Conservation (phyloP, 64 coral and sea anemone species). For the Pocillopora damicornis region DNA sequence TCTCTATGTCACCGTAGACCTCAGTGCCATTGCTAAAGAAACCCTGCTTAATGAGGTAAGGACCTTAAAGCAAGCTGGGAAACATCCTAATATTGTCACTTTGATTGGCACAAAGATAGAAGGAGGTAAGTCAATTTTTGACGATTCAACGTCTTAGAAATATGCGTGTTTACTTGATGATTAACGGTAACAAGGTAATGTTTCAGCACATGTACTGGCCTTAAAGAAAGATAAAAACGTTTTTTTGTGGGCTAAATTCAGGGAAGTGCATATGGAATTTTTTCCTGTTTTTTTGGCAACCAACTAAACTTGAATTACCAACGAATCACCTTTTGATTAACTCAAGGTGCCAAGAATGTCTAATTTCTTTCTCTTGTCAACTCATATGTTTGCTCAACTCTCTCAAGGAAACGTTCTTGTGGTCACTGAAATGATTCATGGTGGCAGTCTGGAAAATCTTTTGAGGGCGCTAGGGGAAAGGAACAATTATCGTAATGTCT, state of each 20-base stretch:
- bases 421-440: slow-evolving; percentile 4
- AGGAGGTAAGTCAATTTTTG: background rate
- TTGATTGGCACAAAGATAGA: slow-evolving; percentile 53
- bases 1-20: background rate
- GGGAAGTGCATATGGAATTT: too few relatives aligned
- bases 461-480: background rate
- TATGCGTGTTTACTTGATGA: too few relatives aligned
- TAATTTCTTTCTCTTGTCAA: background rate
- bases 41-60: slow-evolving; percentile 46
- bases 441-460: background rate
- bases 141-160: background rate
- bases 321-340: too few relatives aligned
- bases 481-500: background rate
- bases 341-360: background rate
- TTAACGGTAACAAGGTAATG: too few relatives aligned
- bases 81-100: slow-evolving; percentile 65
- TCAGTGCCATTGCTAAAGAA: background rate
- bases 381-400: background rate
- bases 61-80: slow-evolving; percentile 35
- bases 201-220: too few relatives aligned
- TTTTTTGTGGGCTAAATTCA: too few relatives aligned
- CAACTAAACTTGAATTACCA: too few relatives aligned
- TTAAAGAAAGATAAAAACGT: too few relatives aligned
- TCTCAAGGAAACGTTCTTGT: slow-evolving; percentile 3
- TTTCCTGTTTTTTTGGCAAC: too few relatives aligned